These are phyloP conservation scores for Oplegnathus fasciatus DNA, from an alignment of 2,113 vertebrate species.

Conservation along the genomic window DNA sequence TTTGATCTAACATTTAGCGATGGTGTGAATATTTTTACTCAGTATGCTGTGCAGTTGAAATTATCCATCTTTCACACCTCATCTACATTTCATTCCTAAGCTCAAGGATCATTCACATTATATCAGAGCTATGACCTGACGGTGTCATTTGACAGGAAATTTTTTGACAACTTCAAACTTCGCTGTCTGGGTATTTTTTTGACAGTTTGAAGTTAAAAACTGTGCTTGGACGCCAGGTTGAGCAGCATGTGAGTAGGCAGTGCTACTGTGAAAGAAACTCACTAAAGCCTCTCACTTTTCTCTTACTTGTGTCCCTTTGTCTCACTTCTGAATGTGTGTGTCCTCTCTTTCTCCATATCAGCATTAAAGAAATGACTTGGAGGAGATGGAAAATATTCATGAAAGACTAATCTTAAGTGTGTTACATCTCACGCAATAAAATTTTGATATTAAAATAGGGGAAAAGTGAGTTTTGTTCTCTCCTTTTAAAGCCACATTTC, in stretches of 20 bases:
- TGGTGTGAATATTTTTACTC: not conserved
- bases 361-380: not conserved
- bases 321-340: slow-evolving; percentile 34
- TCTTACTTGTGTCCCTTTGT: slow-evolving; percentile 29
- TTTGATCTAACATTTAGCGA: not conserved
- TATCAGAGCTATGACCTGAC: not conserved
- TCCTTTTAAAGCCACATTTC: not conserved
- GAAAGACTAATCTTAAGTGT: not conserved
- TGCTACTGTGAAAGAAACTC: slow-evolving; percentile 50
- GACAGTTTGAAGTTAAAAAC: slow-evolving; percentile 39
- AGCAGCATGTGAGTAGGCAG: slow-evolving; percentile 70
- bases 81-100: not conserved
- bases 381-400: not conserved
- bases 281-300: slow-evolving; percentile 40
- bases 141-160: not conserved
- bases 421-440: not conserved
- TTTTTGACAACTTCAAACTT: slow-evolving; percentile 22
- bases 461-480: not conserved
- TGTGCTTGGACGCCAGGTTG: slow-evolving; percentile 30
- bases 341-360: slow-evolving; percentile 3
- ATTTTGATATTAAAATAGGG: not conserved
- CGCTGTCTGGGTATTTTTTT: not conserved
- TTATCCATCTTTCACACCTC: not conserved
- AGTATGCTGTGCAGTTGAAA: not conserved
- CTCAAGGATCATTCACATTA: not conserved